Evolutionary conservation across 2,797 vertebrate genomes (phyloP), one percentile per base, ranked within the genome.

Genomic region (Sebastes glaucus): DNA sequence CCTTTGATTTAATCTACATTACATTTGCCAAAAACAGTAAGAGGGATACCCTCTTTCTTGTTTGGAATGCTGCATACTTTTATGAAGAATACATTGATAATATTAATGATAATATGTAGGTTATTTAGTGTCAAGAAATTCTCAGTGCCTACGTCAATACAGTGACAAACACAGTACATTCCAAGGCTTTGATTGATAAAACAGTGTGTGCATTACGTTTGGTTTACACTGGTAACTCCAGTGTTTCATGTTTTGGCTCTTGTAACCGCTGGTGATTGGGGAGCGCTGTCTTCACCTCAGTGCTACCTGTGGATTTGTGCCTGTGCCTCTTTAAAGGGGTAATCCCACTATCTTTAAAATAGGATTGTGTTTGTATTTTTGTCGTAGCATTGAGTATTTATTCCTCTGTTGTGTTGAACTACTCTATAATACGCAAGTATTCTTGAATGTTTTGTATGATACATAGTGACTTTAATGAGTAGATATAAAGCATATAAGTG

Each of bases 391-490:
- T 32, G 16, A 65, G 33, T 83, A 69, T 92, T 76, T 78, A 85
- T 73, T 25, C 74, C 49, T 80, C 78, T 46, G 59, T 81, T 88
- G 85, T 89, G 78, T 57, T 62, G 33, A 64, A 77, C 83, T 84
- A 64, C 46, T 87, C 65, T 71, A 57, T 57, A n/a, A 67, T 67
- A 53, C 13, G 33, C 13, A 23, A 27, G 74, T 86, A 77, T 81
- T 82, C 74, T 88, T 91, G 69, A 83, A 78, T 88, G 88, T 95
- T 96, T 95, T 95, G 88, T 95, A 93, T 78, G 32, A 85, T 82
- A 53, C 71, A 38, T 38, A 77, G 88, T 87, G 65, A 89, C 23
- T 78, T 86, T 76, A 67, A 80, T 81, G 62, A 69, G 81, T 81
- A 82, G 60, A 71, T 84, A 67, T 33, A 69, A 2, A 72, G 42